phyloP scores from a whole-genome alignment of 2,888 invertebrate genomes.

The Plagodis pulveraria region DNA sequence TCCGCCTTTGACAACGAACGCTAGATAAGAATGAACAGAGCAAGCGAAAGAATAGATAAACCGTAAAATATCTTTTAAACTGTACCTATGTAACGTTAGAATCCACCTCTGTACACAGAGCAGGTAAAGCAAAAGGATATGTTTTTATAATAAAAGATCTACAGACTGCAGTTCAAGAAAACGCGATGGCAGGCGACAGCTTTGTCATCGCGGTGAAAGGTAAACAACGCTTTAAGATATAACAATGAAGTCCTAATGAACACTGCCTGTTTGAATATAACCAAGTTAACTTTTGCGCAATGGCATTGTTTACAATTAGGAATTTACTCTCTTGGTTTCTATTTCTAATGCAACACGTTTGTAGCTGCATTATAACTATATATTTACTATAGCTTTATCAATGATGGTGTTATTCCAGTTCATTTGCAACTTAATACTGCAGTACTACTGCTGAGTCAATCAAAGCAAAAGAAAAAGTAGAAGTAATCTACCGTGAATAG shows the following conservation, averaged over 20 bases:
- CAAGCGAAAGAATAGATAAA: slow-evolving; percentile 47
- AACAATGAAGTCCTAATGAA: slow-evolving; percentile 76
- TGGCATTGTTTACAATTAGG: slow-evolving; percentile 52
- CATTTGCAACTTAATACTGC: slow-evolving; percentile 32
- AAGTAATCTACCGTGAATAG: slow-evolving; percentile 68
- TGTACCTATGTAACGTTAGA: slow-evolving; percentile 50
- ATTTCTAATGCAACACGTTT: slow-evolving; percentile 41
- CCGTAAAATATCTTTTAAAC: slow-evolving; percentile 41
- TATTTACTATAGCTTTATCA: background rate
- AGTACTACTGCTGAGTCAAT: slow-evolving; percentile 42
- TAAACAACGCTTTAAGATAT: slow-evolving; percentile 64
- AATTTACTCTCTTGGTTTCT: slow-evolving; percentile 47
- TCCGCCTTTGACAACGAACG: slow-evolving; percentile 25
- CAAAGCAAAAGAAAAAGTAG: slow-evolving; percentile 68
- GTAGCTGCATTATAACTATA: slow-evolving; percentile 26
- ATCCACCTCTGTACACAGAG: slow-evolving; percentile 63
- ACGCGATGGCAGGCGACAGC: slow-evolving; percentile 36
- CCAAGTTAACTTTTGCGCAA: slow-evolving; percentile 54
- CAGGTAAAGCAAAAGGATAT: slow-evolving; percentile 55
- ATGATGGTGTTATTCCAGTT: slow-evolving; percentile 29
- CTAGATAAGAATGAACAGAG: slow-evolving; percentile 46
- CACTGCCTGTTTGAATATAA: slow-evolving; percentile 57
- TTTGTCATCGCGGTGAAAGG: slow-evolving; percentile 52
- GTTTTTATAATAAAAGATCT: slow-evolving; percentile 51
- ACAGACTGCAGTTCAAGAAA: slow-evolving; percentile 40